Conservation (phyloP, 1,140 invertebrate genomes). For the Stenopsyche tienmushanensis region DNA sequence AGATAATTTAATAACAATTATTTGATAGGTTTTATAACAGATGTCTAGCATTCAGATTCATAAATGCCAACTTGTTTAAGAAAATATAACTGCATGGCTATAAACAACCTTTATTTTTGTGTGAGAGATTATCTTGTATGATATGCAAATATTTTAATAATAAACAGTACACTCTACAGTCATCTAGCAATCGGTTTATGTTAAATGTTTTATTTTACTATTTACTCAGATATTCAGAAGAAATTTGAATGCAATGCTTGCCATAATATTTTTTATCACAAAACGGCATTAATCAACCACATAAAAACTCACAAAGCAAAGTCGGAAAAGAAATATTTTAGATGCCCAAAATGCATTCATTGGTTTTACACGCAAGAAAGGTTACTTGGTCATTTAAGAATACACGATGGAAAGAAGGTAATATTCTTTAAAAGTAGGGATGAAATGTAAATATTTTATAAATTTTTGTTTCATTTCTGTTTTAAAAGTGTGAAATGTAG, state of each 20-base stretch:
- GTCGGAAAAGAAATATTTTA: conserved; percentile 25
- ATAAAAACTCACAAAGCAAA: conserved; percentile 34
- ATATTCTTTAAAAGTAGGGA: neutral
- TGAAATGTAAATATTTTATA: neutral
- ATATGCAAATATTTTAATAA: neutral
- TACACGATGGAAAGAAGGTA: conserved; percentile 34
- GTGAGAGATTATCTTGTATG: neutral
- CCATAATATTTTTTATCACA: conserved; percentile 21
- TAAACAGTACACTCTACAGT: neutral
- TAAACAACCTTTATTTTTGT: neutral
- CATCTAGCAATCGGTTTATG: neutral
- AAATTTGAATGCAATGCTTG: conserved; percentile 22
- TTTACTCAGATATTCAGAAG: conserved; percentile 15
- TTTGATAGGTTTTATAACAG: too few species aligned
- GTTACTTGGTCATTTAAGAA: conserved; percentile 23
- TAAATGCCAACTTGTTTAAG: neutral
- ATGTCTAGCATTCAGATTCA: too few species aligned
- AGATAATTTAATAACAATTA: too few species aligned
- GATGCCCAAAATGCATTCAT: conserved; percentile 21
- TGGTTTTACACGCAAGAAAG: conserved; percentile 35
- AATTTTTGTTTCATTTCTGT: too few species aligned
- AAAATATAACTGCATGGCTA: neutral
- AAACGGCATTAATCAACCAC: conserved; percentile 25
- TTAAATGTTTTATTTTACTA: neutral
- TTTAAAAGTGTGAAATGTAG: too few species aligned